These are phyloP conservation scores for Clitarchus hookeri DNA, from an alignment of 2,888 invertebrate genomes.

Conservation along the genomic window DNA sequence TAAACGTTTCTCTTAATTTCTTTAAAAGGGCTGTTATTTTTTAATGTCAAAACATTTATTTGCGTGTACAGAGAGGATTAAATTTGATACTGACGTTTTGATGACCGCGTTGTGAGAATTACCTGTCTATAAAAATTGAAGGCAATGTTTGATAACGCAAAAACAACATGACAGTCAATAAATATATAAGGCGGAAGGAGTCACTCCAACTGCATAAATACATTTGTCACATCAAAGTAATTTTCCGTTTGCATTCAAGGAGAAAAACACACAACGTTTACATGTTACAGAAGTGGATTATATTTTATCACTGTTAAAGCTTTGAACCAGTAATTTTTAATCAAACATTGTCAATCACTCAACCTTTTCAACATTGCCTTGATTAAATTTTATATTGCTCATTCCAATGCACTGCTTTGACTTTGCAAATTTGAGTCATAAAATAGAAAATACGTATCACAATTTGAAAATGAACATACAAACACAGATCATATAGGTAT, in stretches of 20 bases:
- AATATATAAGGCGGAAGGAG: background rate
- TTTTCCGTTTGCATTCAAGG: background rate
- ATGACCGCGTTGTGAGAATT: no score
- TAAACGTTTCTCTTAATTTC: no score
- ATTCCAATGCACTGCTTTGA: background rate
- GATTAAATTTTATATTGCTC: background rate
- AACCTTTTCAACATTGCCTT: background rate
- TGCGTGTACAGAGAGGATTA: no score
- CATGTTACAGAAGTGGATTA: background rate
- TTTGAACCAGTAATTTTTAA: background rate
- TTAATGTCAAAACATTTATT: no score
- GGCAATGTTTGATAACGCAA: no score
- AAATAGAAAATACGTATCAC: background rate
- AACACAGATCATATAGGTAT: background rate
- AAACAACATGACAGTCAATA: no score
- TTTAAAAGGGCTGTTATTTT: no score
- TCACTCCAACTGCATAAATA: background rate
- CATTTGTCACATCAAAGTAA: background rate
- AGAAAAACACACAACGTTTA: background rate
- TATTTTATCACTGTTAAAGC: background rate
- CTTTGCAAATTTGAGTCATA: background rate
- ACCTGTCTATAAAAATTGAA: no score
- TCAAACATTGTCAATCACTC: background rate
- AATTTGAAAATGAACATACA: background rate
- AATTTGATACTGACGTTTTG: no score